A percentile compares a stretch with the other conserved stretches of the same genome.
phyloP scores from a whole-genome alignment of 2,113 vertebrate species.

The Hemiprocne comata region DNA sequence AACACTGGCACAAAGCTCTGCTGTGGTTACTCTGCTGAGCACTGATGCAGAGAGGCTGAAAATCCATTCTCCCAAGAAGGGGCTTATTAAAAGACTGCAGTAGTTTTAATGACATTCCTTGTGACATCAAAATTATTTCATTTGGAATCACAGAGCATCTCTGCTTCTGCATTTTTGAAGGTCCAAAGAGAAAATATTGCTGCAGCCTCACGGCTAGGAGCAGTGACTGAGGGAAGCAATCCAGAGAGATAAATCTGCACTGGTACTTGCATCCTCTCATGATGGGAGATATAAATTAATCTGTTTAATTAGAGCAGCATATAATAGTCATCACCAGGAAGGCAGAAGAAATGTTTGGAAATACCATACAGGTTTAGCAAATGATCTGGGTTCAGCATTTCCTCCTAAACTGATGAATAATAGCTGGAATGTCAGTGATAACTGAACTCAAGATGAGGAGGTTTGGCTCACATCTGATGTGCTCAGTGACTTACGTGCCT shows the following conservation, averaged over 20 bases:
- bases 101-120: conserved; percentile 56
- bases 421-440: neutral
- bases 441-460: neutral
- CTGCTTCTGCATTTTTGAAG: neutral
- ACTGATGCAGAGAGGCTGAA: conserved; percentile 2
- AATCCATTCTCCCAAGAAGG: conserved; percentile 51
- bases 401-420: neutral
- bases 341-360: neutral
- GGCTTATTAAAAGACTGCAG: conserved; percentile 54
- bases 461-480: neutral
- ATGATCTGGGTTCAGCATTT: neutral
- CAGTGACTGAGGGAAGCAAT: neutral
- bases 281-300: conserved; percentile 27
- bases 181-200: neutral
- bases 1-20: neutral
- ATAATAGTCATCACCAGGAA: conserved; percentile 26
- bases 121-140: conserved; percentile 54
- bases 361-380: neutral
- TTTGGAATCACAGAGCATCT: neutral
- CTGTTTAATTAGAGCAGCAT: conserved; percentile 38
- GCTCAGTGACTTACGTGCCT: neutral
- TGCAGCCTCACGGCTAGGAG: neutral
- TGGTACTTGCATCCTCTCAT: neutral
- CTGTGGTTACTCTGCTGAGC: conserved; percentile 5
- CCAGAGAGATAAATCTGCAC: neutral